Conservation (phyloP, 2,797 vertebrate species). For the Gymnocypris eckloni region DNA sequence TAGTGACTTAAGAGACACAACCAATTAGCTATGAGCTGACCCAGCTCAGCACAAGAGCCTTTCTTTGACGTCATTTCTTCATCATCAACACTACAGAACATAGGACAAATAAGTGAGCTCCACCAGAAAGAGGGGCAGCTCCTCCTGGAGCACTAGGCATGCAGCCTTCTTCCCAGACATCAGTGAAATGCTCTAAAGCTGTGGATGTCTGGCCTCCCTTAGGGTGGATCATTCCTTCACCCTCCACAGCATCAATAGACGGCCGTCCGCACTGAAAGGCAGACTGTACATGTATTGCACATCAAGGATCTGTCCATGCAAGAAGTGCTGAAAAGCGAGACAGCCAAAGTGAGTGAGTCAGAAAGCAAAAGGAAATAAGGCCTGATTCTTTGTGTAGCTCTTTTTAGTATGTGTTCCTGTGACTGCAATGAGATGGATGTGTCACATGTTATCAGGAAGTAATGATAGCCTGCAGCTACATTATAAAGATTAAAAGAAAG, state of each 20-base stretch:
- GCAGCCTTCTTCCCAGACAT: conserved; percentile 32
- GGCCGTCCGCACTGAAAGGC: conserved; percentile 28
- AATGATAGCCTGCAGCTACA: conserved; percentile 20
- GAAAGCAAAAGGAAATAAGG: conserved; percentile 54
- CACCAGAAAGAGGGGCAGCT: conserved; percentile 31
- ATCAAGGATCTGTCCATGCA: conserved; percentile 60
- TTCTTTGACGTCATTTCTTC: conserved; percentile 39
- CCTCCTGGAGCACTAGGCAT: conserved; percentile 28
- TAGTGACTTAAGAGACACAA: conserved; percentile 53
- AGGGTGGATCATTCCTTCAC: conserved; percentile 54
- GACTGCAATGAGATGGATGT: conserved; percentile 18
- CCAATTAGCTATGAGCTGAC: conserved; percentile 57
- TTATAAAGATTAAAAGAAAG: conserved; percentile 12
- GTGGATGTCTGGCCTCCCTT: conserved; percentile 30
- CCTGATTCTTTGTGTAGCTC: conserved; percentile 27
- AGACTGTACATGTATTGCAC: conserved; percentile 38
- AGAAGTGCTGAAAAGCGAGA: conserved; percentile 59
- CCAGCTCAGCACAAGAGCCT: not conserved
- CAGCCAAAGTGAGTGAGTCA: conserved; percentile 49
- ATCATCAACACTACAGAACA: conserved; percentile 48
- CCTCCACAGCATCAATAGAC: conserved; percentile 46
- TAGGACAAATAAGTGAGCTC: conserved; percentile 42
- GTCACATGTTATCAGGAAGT: conserved; percentile 19
- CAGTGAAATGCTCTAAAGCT: conserved; percentile 19
- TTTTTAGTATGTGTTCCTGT: conserved; percentile 32